Conservation (phyloP, 1,140 invertebrate species). For the Caenorhabditis latens region DNA sequence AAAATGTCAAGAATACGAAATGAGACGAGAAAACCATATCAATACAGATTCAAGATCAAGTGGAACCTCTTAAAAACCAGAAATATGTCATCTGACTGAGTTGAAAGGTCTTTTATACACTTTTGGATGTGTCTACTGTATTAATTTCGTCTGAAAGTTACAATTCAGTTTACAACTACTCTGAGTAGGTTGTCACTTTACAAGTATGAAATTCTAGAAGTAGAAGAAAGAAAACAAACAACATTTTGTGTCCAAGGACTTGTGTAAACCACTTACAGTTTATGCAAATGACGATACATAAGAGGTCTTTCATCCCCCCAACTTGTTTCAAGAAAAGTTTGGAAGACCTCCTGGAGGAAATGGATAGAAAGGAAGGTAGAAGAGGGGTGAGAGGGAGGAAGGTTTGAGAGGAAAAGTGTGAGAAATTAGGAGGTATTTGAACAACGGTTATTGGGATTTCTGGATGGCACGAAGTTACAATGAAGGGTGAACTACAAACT, state of each 20-base stretch:
- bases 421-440: not conserved
- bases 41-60: not conserved
- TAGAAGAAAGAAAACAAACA: slow-evolving; percentile 44
- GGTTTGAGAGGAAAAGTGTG: not conserved
- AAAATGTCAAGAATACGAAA: slow-evolving; percentile 33
- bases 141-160: not conserved
- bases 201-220: not conserved
- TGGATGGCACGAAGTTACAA: too few species aligned
- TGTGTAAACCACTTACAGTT: slow-evolving; percentile 55
- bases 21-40: not conserved
- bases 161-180: not conserved
- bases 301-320: not conserved
- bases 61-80: too few species aligned
- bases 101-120: too few species aligned
- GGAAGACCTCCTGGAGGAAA: not conserved
- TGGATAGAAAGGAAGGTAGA: not conserved
- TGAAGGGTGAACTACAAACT: too few species aligned
- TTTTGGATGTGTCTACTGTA: too few species aligned
- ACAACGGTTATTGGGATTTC: too few species aligned
- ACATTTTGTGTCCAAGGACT: not conserved
- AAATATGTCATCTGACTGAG: too few species aligned
- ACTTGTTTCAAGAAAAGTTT: not conserved
- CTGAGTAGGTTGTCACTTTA: not conserved
- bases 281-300: slow-evolving; percentile 42
- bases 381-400: not conserved